Evolutionary conservation across 2,888 invertebrate species (phyloP), one percentile per base, ranked within the genome.

Genomic region (Panopea generosa): DNA sequence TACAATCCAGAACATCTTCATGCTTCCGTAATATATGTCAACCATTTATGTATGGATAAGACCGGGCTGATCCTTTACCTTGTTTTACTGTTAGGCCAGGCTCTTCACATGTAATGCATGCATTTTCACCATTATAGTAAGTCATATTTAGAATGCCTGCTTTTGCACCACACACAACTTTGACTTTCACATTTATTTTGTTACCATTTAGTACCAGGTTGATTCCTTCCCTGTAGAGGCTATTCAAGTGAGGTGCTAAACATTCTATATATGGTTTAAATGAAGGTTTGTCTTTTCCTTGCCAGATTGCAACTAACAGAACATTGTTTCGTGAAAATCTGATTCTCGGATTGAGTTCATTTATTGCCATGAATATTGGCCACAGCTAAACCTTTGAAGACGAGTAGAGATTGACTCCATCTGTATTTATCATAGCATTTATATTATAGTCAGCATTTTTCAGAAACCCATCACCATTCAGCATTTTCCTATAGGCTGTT

Each of bases 101-200:
- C 38, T 77, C 75, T 56, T 81, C 77, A 68, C 81, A 81, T 20
- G 63, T 57, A 14, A 74, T 77, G 38, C 81, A 81, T 27, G 68
- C 70, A 47, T 68, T 9, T 47, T 33, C 14, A 3, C 77, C 81
- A 75, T 81, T 81, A 45, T 22, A 68, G 27, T 68, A 65, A 1
- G 47, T 65, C 81, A 81, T 81, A 55, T 81, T 81, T 11, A 81
- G 61, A 33, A 81, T 27, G 11, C 43, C 53, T 50, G 70, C 77
- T 59, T 77, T 80, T 38, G 80, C 80, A 61, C 72, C 76, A 68
- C 65, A 69, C 6, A 60, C 27, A 49, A 76, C 56, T 38, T 27
- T 56, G 14, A 71, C 29, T 63, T 68, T 75, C 14, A 71, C 75
- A 62, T 14, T 59, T 14, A 61, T 45, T 16, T 43, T 18, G 26